phyloP scores from a whole-genome alignment of 2,113 vertebrate genomes.

The Hipposideros armiger region DNA sequence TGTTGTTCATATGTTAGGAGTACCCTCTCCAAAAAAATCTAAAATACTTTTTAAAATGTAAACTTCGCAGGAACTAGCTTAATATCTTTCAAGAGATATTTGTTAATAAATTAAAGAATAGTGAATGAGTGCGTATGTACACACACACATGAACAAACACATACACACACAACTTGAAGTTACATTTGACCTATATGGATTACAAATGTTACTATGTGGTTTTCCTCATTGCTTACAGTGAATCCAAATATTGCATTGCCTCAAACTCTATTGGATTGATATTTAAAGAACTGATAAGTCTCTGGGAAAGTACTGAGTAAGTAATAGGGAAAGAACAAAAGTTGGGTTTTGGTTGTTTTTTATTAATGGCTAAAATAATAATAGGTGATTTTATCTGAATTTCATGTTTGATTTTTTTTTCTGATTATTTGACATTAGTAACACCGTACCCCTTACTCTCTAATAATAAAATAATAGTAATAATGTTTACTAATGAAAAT shows the following conservation, averaged over 20 bases:
- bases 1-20: neutral
- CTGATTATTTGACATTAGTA: neutral
- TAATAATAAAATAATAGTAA: neutral
- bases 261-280: constrained; percentile 56
- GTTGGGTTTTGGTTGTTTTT: neutral
- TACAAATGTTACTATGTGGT: neutral
- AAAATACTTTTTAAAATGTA: neutral
- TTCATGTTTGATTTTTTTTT: neutral
- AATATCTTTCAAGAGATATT: neutral
- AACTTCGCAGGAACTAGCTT: neutral
- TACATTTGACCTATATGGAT: neutral
- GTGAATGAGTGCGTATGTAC: neutral
- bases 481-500: constrained; percentile 11
- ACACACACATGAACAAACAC: neutral
- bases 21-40: neutral
- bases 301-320: neutral
- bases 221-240: neutral
- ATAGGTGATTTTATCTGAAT: neutral
- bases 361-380: neutral
- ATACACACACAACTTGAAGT: neutral
- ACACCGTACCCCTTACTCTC: neutral
- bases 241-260: constrained; percentile 10
- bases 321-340: neutral
- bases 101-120: neutral
- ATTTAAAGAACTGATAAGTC: constrained; percentile 40